Evolutionary conservation across 2,113 vertebrate species (phyloP).

Genomic region (Nothobranchius furzeri): DNA sequence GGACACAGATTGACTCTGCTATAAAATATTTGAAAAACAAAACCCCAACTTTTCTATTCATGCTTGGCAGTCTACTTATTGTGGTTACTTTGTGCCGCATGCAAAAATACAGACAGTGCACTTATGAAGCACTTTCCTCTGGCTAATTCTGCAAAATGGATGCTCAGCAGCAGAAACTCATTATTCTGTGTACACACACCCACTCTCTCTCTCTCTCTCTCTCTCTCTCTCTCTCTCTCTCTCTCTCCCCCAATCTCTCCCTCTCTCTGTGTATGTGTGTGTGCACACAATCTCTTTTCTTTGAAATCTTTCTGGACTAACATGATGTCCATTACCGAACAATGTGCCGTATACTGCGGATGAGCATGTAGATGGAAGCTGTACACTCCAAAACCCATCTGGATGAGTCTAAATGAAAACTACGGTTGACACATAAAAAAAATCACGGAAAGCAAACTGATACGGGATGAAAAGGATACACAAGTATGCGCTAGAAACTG

Average conservation of each 20-base stretch:
- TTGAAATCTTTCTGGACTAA: slow-evolving; percentile 59
- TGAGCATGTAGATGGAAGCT: slow-evolving; percentile 46
- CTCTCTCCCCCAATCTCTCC: slow-evolving; percentile 5
- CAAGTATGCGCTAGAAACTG: background rate
- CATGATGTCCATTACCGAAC: slow-evolving; percentile 65
- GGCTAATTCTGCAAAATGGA: slow-evolving; percentile 46
- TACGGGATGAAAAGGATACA: background rate
- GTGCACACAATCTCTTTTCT: slow-evolving; percentile 19
- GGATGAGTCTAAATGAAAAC: slow-evolving; percentile 11
- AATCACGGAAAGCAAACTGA: slow-evolving; percentile 1
- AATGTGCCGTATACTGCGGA: slow-evolving; percentile 37
- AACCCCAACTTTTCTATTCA: slow-evolving; percentile 26
- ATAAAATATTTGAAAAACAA: slow-evolving; percentile 48
- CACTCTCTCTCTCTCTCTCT: background rate
- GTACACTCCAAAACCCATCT: slow-evolving; percentile 48
- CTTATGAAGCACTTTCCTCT: slow-evolving; percentile 55
- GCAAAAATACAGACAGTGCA: slow-evolving; percentile 54
- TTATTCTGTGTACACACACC: slow-evolving; percentile 37
- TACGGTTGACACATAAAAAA: slow-evolving; percentile 27
- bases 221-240: no score
- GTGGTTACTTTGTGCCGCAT: slow-evolving; percentile 44
- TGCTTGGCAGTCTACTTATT: slow-evolving; percentile 47
- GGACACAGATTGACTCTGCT: slow-evolving; percentile 3
- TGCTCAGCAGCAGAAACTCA: slow-evolving; percentile 41
- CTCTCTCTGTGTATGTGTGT: no score